phyloP scores from a whole-genome alignment of 1,140 invertebrate species.

The Drosophila orosa region DNA sequence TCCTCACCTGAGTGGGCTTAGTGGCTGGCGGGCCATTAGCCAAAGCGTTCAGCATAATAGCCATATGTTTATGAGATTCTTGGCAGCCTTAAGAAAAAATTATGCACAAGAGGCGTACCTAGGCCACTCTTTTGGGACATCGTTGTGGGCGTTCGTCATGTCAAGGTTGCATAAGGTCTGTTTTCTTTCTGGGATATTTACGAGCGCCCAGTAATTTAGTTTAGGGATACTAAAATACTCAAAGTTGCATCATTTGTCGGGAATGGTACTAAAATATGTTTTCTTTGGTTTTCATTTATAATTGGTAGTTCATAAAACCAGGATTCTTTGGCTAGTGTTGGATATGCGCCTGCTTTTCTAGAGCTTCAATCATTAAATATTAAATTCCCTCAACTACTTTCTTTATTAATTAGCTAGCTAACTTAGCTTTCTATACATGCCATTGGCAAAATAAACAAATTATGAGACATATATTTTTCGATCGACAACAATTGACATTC shows the following conservation, averaged over 20 bases:
- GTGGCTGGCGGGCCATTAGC: slow-evolving; percentile 58
- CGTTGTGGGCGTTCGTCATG: slow-evolving; percentile 51
- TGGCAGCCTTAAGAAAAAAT: slow-evolving; percentile 64
- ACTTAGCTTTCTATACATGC: neutral
- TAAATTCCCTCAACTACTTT: neutral
- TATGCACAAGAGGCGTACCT: slow-evolving; percentile 56
- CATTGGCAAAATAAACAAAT: slow-evolving; percentile 6
- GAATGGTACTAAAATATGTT: neutral
- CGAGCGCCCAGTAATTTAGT: slow-evolving; percentile 2
- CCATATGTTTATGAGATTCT: slow-evolving; percentile 71
- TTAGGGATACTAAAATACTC: slow-evolving; percentile 5
- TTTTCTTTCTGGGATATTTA: slow-evolving; percentile 17
- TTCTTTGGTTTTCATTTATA: neutral
- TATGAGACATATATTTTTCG: slow-evolving; percentile 4
- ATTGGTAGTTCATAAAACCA: neutral
- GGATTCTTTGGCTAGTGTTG: neutral
- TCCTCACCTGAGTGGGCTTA: slow-evolving; percentile 20
- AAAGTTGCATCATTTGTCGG: slow-evolving; percentile 19
- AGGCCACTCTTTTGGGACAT: slow-evolving; percentile 23
- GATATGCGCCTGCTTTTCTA: neutral
- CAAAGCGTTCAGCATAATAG: slow-evolving; percentile 62
- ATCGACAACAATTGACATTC: slow-evolving; percentile 53
- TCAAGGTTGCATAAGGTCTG: slow-evolving; percentile 27
- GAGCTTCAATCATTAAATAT: no score
- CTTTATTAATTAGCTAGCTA: slow-evolving; percentile 8